Conservation (phyloP, 2,888 invertebrate genomes). For the Achlya flavicornis region DNA sequence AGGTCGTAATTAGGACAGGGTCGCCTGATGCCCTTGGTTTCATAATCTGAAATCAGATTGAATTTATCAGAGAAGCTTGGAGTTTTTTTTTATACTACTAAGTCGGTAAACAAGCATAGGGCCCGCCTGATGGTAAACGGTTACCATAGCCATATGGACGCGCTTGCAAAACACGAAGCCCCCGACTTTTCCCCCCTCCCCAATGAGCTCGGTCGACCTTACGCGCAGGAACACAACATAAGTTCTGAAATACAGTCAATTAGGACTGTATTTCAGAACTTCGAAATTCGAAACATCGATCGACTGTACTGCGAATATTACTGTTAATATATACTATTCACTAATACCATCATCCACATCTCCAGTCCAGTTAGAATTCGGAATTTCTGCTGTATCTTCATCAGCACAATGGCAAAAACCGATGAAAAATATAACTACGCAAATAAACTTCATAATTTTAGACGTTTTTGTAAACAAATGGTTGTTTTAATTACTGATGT, state of each 20-base stretch:
- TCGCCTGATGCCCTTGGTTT: constrained; percentile 16
- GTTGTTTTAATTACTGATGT: neutral
- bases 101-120: too few relatives aligned
- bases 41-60: constrained; percentile 7
- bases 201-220: too few relatives aligned
- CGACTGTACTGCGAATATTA: too few relatives aligned
- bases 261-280: too few relatives aligned
- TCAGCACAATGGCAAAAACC: neutral
- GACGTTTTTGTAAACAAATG: neutral
- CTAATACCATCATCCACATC: neutral
- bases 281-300: too few relatives aligned
- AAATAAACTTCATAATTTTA: neutral
- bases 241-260: too few relatives aligned
- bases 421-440: neutral
- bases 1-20: constrained; percentile 20
- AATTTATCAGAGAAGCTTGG: constrained; percentile 2
- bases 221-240: too few relatives aligned
- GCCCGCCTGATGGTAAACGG: too few relatives aligned
- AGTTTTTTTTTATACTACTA: too few relatives aligned
- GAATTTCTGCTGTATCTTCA: neutral
- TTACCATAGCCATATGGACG: too few relatives aligned
- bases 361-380: neutral
- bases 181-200: too few relatives aligned
- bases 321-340: neutral
- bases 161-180: too few relatives aligned